A percentile compares a stretch with the other conserved stretches of the same genome.
These are phyloP conservation scores for Lasiurus borealis DNA, from an alignment of 2,113 vertebrate genomes.

Conservation along the genomic window DNA sequence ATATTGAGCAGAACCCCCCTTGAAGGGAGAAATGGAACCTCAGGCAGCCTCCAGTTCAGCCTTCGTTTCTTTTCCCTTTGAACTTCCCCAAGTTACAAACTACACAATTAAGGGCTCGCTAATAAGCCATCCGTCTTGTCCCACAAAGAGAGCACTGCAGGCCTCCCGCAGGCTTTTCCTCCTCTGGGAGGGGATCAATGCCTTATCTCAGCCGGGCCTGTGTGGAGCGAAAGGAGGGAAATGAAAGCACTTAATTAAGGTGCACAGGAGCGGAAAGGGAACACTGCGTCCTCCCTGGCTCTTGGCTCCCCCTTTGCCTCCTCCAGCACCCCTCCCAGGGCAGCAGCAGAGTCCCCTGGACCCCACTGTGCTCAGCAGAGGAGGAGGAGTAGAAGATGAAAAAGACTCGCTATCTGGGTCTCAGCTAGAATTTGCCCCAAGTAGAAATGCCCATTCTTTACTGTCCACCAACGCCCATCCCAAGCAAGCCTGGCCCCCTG, in stretches of 20 bases:
- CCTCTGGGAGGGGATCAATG: constrained; percentile 85
- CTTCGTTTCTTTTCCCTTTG: constrained; percentile 62
- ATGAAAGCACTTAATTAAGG: constrained; percentile 83
- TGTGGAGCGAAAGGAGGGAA: constrained; percentile 74
- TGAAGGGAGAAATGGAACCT: constrained; percentile 19
- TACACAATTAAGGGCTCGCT: constrained; percentile 85
- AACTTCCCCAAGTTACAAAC: constrained; percentile 84
- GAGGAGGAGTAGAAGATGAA: background rate
- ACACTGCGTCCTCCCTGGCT: background rate
- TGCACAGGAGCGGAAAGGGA: constrained; percentile 71
- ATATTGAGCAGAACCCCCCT: background rate
- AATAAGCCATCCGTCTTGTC: constrained; percentile 86
- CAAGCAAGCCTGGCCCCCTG: background rate
- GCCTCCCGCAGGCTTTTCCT: constrained; percentile 80
- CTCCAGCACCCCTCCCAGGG: background rate
- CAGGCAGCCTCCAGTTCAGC: background rate
- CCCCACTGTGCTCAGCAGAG: background rate
- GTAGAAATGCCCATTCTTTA: fast-evolving
- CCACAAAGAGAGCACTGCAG: constrained; percentile 80
- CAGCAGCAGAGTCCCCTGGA: background rate
- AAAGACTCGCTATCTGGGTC: background rate
- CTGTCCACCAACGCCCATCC: too few relatives aligned
- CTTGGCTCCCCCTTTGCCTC: background rate
- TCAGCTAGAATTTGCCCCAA: background rate
- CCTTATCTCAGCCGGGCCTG: constrained; percentile 84